A percentile compares a stretch with the other conserved stretches of the same genome.
phyloP scores from a whole-genome alignment of 1,140 invertebrate species.

The Nautilus pompilius region DNA sequence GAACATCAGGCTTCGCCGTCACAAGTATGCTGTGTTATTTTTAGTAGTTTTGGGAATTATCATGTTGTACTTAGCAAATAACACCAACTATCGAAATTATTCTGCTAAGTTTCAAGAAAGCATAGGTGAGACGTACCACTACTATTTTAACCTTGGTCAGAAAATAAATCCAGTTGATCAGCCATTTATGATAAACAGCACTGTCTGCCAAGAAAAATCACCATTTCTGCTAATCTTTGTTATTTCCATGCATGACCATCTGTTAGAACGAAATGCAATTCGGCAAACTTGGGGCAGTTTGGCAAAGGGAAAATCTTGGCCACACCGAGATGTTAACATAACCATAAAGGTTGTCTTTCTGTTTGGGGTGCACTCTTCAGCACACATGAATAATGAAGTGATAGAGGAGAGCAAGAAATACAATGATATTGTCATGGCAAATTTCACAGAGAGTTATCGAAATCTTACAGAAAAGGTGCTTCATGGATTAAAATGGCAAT shows the following conservation, averaged over 20 bases:
- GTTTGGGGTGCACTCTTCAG: neutral
- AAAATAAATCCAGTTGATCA: neutral
- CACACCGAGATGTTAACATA: neutral
- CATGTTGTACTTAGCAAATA: too few species aligned
- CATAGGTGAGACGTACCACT: neutral
- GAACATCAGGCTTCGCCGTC: too few species aligned
- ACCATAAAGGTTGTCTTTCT: slow-evolving; percentile 1
- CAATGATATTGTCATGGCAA: slow-evolving; percentile 73
- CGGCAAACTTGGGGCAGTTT: neutral
- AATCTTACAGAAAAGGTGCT: slow-evolving; percentile 85
- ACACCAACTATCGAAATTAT: too few species aligned
- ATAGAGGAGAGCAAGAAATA: slow-evolving; percentile 62
- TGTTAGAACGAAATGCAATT: neutral
- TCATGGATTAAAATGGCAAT: slow-evolving; percentile 76
- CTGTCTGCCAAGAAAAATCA: neutral
- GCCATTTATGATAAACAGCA: neutral
- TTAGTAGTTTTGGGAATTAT: too few species aligned
- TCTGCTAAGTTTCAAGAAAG: too few species aligned
- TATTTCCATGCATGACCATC: neutral
- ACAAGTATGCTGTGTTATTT: too few species aligned
- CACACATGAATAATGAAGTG: neutral
- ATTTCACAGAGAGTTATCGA: slow-evolving; percentile 72
- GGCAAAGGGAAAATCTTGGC: neutral
- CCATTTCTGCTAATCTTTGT: neutral
- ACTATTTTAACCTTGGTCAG: neutral